A percentile compares a stretch with the other conserved stretches of the same genome.
These are phyloP conservation scores for Lithophane ornitopus DNA, from an alignment of 2,888 invertebrate genomes.

Conservation along the genomic window DNA sequence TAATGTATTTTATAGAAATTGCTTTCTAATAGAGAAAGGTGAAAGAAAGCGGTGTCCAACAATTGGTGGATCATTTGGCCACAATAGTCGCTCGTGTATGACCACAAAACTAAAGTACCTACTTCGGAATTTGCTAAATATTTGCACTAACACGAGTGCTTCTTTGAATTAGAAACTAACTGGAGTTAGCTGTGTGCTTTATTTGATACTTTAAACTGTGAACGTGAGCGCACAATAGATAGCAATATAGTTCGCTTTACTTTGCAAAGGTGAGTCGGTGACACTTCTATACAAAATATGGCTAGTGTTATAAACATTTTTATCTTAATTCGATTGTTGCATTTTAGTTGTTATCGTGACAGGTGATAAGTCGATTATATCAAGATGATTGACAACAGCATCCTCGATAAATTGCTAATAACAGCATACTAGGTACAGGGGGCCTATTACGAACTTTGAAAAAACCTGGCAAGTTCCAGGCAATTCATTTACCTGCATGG, in stretches of 20 bases:
- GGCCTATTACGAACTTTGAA: no score
- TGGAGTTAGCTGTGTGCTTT: constrained; percentile 36
- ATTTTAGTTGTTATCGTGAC: background rate
- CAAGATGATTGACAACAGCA: background rate
- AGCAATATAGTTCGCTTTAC: background rate
- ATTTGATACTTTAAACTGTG: constrained; percentile 37
- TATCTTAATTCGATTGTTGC: background rate
- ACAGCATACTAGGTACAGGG: no score
- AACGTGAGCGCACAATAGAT: constrained; percentile 34
- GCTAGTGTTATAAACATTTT: background rate
- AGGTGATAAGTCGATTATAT: background rate
- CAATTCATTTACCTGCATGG: no score
- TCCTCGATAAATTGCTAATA: background rate
- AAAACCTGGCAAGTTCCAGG: no score
- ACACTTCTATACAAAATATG: background rate
- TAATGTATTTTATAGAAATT: background rate
- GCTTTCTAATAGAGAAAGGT: background rate
- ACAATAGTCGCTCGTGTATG: constrained; percentile 22
- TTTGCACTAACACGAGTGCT: constrained; percentile 39
- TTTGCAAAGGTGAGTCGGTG: background rate
- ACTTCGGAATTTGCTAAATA: constrained; percentile 46
- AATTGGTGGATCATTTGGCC: background rate
- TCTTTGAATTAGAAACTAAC: constrained; percentile 42
- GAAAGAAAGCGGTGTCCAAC: background rate
- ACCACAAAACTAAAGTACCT: constrained; percentile 1